Evolutionary conservation across 2,888 invertebrate genomes (phyloP).

Genomic region (Heliconius sara): DNA sequence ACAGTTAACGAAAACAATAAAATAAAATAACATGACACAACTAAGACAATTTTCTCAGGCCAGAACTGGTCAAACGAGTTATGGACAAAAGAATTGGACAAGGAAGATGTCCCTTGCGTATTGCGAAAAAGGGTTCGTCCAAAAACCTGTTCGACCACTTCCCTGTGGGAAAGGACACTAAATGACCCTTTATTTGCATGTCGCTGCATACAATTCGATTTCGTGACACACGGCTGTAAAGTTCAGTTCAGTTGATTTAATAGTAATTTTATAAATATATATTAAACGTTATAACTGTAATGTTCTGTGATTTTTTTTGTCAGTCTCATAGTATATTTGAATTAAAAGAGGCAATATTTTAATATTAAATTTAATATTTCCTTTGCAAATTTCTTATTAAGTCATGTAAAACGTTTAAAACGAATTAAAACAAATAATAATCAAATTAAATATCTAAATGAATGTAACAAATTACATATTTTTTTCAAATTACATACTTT

Average conservation of each 20-base stretch:
- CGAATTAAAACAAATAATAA: background rate
- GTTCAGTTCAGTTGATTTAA: background rate
- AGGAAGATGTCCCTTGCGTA: conserved; percentile 64
- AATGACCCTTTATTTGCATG: conserved; percentile 78
- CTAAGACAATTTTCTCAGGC: conserved; percentile 59
- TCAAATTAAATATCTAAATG: background rate
- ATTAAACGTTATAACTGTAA: background rate
- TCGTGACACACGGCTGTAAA: conserved; percentile 53
- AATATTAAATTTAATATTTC: no score
- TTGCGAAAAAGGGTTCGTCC: conserved; percentile 66
- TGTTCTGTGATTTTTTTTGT: background rate
- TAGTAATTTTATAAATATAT: background rate
- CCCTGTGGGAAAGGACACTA: conserved; percentile 73
- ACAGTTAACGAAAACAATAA: conserved; percentile 7
- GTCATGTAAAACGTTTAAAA: background rate
- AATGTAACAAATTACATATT: background rate
- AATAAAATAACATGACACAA: conserved; percentile 14
- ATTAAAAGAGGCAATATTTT: background rate
- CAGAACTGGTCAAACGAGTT: conserved; percentile 73
- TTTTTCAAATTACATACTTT: background rate
- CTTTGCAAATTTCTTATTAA: background rate
- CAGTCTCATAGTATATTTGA: background rate
- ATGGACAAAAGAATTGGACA: conserved; percentile 72
- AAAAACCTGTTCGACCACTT: conserved; percentile 77
- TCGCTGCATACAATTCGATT: conserved; percentile 36